A percentile compares a stretch with the other conserved stretches of the same genome.
Evolutionary conservation across 2,888 invertebrate genomes (phyloP).

Genomic region (Ditylenchus weischeri): DNA sequence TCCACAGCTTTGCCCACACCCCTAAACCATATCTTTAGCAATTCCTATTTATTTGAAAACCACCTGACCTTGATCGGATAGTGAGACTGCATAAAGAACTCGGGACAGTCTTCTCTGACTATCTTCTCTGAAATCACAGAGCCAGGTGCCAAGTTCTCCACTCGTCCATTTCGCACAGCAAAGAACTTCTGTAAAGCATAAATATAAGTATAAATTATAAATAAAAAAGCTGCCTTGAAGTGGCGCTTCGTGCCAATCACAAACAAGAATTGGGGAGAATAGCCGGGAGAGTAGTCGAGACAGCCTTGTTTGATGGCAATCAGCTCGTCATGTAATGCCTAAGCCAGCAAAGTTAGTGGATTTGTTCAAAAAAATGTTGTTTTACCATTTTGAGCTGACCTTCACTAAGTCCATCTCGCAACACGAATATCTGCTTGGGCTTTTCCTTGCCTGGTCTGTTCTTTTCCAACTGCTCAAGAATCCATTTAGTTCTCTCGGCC

Average conservation of each 20-base stretch:
- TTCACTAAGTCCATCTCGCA: conserved; percentile 35
- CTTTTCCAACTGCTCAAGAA: conserved; percentile 19
- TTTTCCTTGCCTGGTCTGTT: conserved; percentile 24
- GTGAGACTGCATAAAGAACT: conserved; percentile 32
- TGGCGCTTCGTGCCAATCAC: conserved; percentile 5
- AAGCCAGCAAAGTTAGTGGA: neutral
- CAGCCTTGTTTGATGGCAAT: conserved; percentile 20
- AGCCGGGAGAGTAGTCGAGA: conserved; percentile 2
- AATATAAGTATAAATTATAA: neutral
- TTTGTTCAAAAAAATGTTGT: neutral
- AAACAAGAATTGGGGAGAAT: conserved; percentile 27
- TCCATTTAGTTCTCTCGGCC: conserved; percentile 21
- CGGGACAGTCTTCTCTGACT: conserved; percentile 27
- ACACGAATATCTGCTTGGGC: conserved; percentile 30
- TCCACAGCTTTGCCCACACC: conserved; percentile 30
- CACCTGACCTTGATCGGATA: conserved; percentile 28
- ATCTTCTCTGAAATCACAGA: conserved; percentile 30
- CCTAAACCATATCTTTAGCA: conserved; percentile 7
- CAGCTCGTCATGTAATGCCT: conserved; percentile 22
- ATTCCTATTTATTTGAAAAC: neutral
- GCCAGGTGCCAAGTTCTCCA: conserved; percentile 31
- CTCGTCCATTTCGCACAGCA: neutral
- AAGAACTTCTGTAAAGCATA: conserved; percentile 31
- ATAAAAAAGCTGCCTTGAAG: conserved; percentile 34
- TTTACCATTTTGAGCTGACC: conserved; percentile 35